Percentiles rank a stretch among this genome's conserved stretches.
Evolutionary conservation across 1,140 invertebrate genomes (phyloP).

Genomic region (Galendromus occidentalis): DNA sequence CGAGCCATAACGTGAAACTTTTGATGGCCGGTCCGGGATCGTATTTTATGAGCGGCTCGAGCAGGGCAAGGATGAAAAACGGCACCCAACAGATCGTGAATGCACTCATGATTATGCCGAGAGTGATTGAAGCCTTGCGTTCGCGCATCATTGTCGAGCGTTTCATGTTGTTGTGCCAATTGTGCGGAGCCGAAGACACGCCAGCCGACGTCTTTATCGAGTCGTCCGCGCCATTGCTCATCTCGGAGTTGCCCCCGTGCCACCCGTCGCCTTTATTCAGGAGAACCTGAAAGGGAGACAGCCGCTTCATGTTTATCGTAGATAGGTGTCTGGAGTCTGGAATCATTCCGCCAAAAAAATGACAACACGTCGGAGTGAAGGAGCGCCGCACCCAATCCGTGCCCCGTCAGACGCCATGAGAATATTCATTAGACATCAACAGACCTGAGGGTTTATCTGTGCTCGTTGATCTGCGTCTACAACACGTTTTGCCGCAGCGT

Average conservation of each 20-base stretch:
- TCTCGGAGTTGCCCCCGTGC: background rate
- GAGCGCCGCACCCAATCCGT: too few relatives aligned
- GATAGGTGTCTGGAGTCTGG: too few relatives aligned
- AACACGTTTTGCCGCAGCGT: slow-evolving; percentile 46
- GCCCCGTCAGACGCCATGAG: too few relatives aligned
- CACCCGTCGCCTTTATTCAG: background rate
- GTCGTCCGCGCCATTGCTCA: background rate
- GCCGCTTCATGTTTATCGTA: too few relatives aligned
- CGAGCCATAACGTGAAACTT: slow-evolving; percentile 61
- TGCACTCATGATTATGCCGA: slow-evolving; percentile 77
- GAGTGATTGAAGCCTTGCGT: slow-evolving; percentile 71
- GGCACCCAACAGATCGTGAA: slow-evolving; percentile 59
- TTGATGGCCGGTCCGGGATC: slow-evolving; percentile 34
- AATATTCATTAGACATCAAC: background rate
- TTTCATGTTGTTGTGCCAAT: slow-evolving; percentile 14
- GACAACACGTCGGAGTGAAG: too few relatives aligned
- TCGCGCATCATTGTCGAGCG: slow-evolving; percentile 18
- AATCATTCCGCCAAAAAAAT: too few relatives aligned
- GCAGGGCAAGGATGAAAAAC: slow-evolving; percentile 79
- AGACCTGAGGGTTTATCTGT: slow-evolving; percentile 12
- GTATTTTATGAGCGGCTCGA: slow-evolving; percentile 56
- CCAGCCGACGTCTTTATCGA: background rate
- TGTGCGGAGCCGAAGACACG: background rate
- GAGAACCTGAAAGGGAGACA: background rate
- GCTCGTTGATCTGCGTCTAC: slow-evolving; percentile 21